These are phyloP conservation scores for Poecilia gillii DNA, from an alignment of 2,797 vertebrate genomes.

Conservation along the genomic window DNA sequence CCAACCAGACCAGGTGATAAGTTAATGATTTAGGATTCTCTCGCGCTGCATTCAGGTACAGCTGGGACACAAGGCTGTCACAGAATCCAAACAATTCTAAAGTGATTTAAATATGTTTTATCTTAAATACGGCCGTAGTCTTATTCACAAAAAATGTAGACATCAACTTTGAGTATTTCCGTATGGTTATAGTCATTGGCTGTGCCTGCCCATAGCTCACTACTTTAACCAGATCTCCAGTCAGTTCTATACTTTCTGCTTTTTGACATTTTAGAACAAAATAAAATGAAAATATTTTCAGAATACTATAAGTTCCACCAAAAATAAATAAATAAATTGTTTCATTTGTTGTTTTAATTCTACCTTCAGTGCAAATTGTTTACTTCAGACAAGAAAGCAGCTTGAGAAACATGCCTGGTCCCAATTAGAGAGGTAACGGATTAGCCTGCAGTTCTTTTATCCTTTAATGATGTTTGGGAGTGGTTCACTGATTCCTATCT, in stretches of 20 bases:
- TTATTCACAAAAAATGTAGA: not conserved
- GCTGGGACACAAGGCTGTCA: not conserved
- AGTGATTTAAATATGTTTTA: not conserved
- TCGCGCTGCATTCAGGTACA: not conserved
- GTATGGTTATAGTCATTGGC: too few species aligned
- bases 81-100: not conserved
- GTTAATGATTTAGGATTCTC: not conserved
- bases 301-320: not conserved
- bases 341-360: not conserved
- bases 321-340: too few species aligned
- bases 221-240: not conserved
- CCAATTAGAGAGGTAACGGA: not conserved
- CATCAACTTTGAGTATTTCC: not conserved
- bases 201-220: too few species aligned
- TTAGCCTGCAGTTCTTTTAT: constrained; percentile 23
- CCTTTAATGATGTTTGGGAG: constrained; percentile 21
- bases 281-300: not conserved
- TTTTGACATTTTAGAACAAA: not conserved
- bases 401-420: constrained; percentile 1
- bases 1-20: not conserved
- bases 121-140: not conserved
- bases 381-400: not conserved
- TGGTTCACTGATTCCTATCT: constrained; percentile 16
- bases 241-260: not conserved
- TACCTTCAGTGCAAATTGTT: not conserved